Base-by-base conservation (phyloP, 2,797 vertebrate genomes). In the Anomalospiza imberbis region DNA sequence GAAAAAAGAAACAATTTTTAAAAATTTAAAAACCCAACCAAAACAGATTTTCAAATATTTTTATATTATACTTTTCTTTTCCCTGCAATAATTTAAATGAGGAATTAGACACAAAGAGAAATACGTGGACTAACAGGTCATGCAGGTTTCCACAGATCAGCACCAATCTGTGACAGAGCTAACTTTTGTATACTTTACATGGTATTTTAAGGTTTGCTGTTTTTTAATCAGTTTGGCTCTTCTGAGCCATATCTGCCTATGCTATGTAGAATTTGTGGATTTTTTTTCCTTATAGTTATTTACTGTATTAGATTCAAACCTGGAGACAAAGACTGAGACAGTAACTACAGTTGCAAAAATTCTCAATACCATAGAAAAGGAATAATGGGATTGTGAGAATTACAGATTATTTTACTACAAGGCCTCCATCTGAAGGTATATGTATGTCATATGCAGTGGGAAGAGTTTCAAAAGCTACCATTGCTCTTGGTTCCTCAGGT, bases 91-190 rank as follows among this genome's bases (percentile, higher is more conserved):
- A 53, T 34, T 78, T 65, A 40, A 55, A 50, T 36, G 22, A 70
- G 2, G 6, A 85, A 48, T 55, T 71, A 50, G 17, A 21, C 10
- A 48, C 7, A 85, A 79, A 62, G 36, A 61, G 19, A 45, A 8
- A 47, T 0, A 1, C 0, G 0, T 22, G 16, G 17, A 63, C 21
- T 57, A 76, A 38, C 7, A 58, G 21, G 21, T 53, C 31, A 73
- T 22, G 3, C 31, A 48, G 15, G 15, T 72, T 75, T 47, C 50
- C 26, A 73, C 6, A 72, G 25, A 44, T 7, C 28, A 68, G 9
- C 17, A 51, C 5, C 25, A 16, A 21, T 4, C 6, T 54, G 12
- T 36, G 31, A n/a, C 2, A 61, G 17, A 75, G 17, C 4, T 32
- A 51, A 61, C 14, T 29, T 68, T 85, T 66, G 21, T 74, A 16